These are phyloP conservation scores for Plagodis dolabraria DNA, from an alignment of 2,888 invertebrate species.

Conservation along the genomic window DNA sequence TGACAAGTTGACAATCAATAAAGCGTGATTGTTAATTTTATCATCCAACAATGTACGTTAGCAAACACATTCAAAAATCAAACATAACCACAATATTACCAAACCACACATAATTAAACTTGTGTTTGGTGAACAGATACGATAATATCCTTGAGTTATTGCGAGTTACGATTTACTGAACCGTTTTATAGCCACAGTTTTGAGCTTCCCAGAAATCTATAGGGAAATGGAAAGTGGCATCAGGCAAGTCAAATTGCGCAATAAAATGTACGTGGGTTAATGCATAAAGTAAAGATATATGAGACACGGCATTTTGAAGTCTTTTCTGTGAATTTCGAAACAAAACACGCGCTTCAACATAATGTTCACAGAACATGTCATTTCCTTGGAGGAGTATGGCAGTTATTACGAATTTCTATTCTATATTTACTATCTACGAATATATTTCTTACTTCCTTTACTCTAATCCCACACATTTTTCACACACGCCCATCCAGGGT, in stretches of 20 bases:
- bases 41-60: conserved; percentile 19
- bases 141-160: conserved; percentile 13
- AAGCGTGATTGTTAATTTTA: conserved; percentile 26
- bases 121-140: conserved; percentile 7
- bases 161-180: conserved; percentile 11
- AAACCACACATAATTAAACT: conserved; percentile 19
- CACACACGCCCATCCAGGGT: too few species aligned
- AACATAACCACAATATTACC: conserved; percentile 16
- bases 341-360: too few species aligned
- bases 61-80: conserved; percentile 22
- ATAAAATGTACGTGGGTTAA: not conserved
- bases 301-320: too few species aligned
- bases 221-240: conserved; percentile 7
- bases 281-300: not conserved
- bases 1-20: not conserved
- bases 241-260: conserved; percentile 7
- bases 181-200: conserved; percentile 15
- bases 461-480: too few species aligned
- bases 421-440: too few species aligned
- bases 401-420: too few species aligned
- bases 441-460: too few species aligned
- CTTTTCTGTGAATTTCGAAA: too few species aligned
- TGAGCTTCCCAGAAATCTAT: conserved; percentile 13
- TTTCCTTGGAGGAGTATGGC: too few species aligned
- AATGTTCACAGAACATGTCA: too few species aligned